Percentiles rank a stretch among this genome's conserved stretches.
Conservation (phyloP, 1,140 invertebrate genomes). For the Lasioglossum albipes region DNA sequence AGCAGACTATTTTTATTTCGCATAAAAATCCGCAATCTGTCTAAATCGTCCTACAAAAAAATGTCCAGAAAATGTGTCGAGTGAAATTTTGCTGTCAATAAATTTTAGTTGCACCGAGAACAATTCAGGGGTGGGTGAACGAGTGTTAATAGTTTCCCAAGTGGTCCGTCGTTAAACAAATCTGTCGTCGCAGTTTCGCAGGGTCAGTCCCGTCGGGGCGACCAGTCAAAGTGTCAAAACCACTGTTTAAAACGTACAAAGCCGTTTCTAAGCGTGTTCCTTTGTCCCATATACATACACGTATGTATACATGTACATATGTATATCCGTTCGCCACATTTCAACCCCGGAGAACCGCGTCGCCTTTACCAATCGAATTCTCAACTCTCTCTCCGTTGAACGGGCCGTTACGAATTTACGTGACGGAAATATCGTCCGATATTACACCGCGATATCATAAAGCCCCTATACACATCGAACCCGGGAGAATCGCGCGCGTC, state of each 20-base stretch:
- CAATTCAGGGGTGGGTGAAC: too few species aligned
- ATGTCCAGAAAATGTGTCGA: too few species aligned
- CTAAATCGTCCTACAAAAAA: too few species aligned
- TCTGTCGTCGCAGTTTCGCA: not conserved
- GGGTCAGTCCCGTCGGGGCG: too few species aligned
- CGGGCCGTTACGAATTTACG: conserved; percentile 48
- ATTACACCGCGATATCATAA: conserved; percentile 41
- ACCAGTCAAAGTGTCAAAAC: not conserved
- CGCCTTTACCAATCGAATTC: conserved; percentile 43
- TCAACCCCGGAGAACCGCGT: not conserved
- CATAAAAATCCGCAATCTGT: too few species aligned
- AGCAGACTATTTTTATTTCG: too few species aligned
- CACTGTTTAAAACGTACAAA: conserved; percentile 8
- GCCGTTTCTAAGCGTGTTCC: not conserved
- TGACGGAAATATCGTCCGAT: conserved; percentile 47
- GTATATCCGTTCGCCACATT: conserved; percentile 17
- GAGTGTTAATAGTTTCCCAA: not conserved
- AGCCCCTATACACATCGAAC: not conserved
- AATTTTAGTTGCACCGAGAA: too few species aligned
- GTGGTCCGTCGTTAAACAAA: not conserved
- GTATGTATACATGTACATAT: too few species aligned
- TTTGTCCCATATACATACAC: not conserved
- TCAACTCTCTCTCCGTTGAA: not conserved
- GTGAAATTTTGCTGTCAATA: too few species aligned
- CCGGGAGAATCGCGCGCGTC: conserved; percentile 6